Conservation (phyloP, 2,888 invertebrate genomes). For the Rhagonycha fulva region DNA sequence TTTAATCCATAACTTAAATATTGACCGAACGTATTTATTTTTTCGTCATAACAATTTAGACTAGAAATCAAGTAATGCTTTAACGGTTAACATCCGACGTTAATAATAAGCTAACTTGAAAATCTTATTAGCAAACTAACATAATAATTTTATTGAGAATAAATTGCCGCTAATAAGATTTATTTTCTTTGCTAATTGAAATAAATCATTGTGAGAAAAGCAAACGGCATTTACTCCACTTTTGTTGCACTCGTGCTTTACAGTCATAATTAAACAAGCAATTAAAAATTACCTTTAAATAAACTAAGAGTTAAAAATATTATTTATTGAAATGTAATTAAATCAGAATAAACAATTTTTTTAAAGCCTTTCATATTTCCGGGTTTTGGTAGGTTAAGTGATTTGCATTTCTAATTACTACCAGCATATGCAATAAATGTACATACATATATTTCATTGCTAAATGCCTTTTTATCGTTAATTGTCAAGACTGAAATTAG, state of each 20-base stretch:
- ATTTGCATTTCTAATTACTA: background rate
- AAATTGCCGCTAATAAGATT: background rate
- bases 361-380: background rate
- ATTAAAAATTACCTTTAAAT: background rate
- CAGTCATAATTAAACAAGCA: background rate
- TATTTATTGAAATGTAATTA: background rate
- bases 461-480: background rate
- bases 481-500: background rate
- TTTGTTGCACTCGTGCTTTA: background rate
- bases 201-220: background rate
- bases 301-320: background rate
- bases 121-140: background rate
- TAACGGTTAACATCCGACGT: background rate
- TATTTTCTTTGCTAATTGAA: conserved; percentile 1
- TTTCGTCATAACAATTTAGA: background rate
- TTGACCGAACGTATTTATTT: background rate
- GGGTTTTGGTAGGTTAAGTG: background rate
- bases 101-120: background rate
- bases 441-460: background rate
- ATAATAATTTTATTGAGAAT: background rate
- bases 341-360: background rate
- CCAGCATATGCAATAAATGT: background rate
- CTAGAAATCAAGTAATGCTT: background rate
- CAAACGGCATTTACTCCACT: background rate
- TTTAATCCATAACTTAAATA: background rate